phyloP scores from a whole-genome alignment of 2,888 invertebrate species.

The Melanotus villosus region DNA sequence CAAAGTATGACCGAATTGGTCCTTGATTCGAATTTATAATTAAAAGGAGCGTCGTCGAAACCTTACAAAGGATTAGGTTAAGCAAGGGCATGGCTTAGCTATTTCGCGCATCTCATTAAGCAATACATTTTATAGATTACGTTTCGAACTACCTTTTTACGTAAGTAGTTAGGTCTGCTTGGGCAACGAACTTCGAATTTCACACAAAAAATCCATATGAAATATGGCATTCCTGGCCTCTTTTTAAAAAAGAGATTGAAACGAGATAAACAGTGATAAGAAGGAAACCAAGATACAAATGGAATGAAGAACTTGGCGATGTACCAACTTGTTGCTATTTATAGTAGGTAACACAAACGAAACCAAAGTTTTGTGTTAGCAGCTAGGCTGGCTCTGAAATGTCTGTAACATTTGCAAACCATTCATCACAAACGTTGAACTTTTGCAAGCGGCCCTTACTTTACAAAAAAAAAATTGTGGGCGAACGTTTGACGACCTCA shows the following conservation, averaged over 20 bases:
- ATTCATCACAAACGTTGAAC: slow-evolving; percentile 4
- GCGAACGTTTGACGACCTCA: slow-evolving; percentile 15
- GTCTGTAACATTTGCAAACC: slow-evolving; percentile 12
- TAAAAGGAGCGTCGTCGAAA: too few relatives aligned
- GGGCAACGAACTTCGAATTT: too few relatives aligned
- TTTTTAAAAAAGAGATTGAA: not conserved
- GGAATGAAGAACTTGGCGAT: slow-evolving; percentile 20
- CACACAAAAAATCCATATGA: too few relatives aligned
- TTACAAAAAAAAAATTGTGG: too few relatives aligned
- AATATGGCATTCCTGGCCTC: slow-evolving; percentile 4
- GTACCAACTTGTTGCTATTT: slow-evolving; percentile 24
- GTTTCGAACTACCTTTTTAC: too few relatives aligned
- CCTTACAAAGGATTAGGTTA: too few relatives aligned
- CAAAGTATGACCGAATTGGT: too few relatives aligned
- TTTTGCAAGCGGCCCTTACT: slow-evolving; percentile 3
- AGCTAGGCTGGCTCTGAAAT: slow-evolving; percentile 14
- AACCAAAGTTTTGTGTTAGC: slow-evolving; percentile 16
- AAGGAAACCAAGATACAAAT: slow-evolving; percentile 12
- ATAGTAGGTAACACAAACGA: slow-evolving; percentile 16
- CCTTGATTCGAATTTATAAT: too few relatives aligned
- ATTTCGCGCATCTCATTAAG: too few relatives aligned
- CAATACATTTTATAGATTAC: too few relatives aligned
- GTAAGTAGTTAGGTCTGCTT: too few relatives aligned
- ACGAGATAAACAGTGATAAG: slow-evolving; percentile 7
- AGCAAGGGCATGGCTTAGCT: too few relatives aligned